These are phyloP conservation scores for Addax nasomaculatus DNA, from an alignment of 2,113 vertebrate genomes.

Conservation along the genomic window DNA sequence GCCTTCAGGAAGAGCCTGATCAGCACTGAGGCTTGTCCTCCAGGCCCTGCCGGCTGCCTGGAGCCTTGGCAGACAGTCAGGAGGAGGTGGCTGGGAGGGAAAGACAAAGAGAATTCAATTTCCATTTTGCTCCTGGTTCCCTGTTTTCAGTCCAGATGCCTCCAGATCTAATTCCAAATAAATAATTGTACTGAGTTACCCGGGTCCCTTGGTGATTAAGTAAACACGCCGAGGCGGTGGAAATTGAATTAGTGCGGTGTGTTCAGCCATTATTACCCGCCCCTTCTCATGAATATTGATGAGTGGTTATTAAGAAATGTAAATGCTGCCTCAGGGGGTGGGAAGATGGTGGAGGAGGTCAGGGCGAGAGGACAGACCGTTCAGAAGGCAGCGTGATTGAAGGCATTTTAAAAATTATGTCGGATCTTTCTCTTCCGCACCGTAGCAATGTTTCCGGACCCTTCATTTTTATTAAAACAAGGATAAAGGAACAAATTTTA, in stretches of 20 bases:
- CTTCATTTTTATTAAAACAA: constrained; percentile 78
- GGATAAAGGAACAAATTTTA: constrained; percentile 71
- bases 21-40: background rate
- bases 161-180: constrained; percentile 85
- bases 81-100: background rate
- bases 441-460: constrained; percentile 63
- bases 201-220: constrained; percentile 83
- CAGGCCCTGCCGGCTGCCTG: background rate
- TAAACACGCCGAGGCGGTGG: constrained; percentile 82
- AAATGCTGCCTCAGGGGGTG: constrained; percentile 82
- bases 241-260: constrained; percentile 86
- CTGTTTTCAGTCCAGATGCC: constrained; percentile 78
- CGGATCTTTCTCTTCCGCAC: constrained; percentile 67
- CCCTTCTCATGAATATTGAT: constrained; percentile 84
- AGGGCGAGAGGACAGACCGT: constrained; percentile 75
- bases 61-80: constrained; percentile 32
- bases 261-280: constrained; percentile 79
- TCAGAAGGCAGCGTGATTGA: constrained; percentile 76
- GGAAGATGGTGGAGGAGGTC: constrained; percentile 47
- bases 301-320: constrained; percentile 85
- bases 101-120: constrained; percentile 61
- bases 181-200: constrained; percentile 84
- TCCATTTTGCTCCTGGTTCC: constrained; percentile 76
- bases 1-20: background rate
- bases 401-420: constrained; percentile 80